A percentile compares a stretch with the other conserved stretches of the same genome.
These are phyloP conservation scores for Orchesellides sinensis DNA, from an alignment of 2,888 invertebrate species.

Conservation along the genomic window DNA sequence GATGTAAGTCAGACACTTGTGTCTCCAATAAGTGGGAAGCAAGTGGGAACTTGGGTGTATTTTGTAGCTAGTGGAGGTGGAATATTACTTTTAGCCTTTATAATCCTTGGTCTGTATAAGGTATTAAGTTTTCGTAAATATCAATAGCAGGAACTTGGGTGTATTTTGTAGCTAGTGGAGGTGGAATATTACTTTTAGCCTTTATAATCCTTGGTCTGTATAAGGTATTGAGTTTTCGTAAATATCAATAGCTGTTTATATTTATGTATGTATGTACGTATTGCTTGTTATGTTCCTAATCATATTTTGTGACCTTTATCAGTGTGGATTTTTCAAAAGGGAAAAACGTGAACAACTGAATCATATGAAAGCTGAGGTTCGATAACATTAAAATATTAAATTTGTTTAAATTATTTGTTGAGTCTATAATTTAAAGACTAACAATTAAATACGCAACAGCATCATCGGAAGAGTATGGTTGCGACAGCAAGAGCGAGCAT, in stretches of 20 bases:
- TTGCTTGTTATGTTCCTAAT: no score
- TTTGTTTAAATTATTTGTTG: background rate
- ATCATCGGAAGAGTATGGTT: constrained; percentile 43
- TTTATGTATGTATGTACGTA: background rate
- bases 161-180: constrained; percentile 14
- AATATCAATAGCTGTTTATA: background rate
- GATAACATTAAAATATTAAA: background rate
- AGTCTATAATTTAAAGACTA: background rate
- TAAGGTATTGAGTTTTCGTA: constrained; percentile 22
- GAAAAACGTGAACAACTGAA: constrained; percentile 44
- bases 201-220: constrained; percentile 29
- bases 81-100: constrained; percentile 26
- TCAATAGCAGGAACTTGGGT: constrained; percentile 13
- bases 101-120: constrained; percentile 33
- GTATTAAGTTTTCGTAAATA: constrained; percentile 6
- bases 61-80: constrained; percentile 20
- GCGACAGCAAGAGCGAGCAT: constrained; percentile 22
- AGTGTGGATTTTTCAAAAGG: constrained; percentile 59
- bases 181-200: constrained; percentile 32
- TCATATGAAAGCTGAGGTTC: constrained; percentile 51
- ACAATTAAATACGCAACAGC: background rate
- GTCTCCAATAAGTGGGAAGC: background rate
- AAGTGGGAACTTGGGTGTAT: constrained; percentile 28
- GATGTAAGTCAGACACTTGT: constrained; percentile 31
- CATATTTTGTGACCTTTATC: no score